Evolutionary conservation across 2,113 vertebrate species (phyloP).

Genomic region (Onychostoma macrolepis): DNA sequence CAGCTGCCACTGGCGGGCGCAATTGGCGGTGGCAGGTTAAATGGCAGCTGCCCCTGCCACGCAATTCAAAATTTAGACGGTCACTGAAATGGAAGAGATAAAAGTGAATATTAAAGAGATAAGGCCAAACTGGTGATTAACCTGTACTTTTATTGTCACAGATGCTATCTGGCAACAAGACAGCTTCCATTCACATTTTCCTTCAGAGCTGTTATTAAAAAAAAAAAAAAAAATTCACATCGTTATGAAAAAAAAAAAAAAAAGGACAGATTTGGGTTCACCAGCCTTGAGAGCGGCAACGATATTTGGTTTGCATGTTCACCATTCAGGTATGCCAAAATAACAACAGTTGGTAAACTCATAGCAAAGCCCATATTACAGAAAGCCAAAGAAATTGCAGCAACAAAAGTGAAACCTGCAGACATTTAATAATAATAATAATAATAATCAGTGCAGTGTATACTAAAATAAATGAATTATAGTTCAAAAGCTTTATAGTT

Average conservation of each 20-base stretch:
- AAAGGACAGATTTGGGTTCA: background rate
- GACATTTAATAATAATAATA: background rate
- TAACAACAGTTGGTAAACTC: background rate
- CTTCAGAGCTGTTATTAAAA: background rate
- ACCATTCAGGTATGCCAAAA: background rate
- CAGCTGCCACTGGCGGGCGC: no score
- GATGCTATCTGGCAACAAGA: background rate
- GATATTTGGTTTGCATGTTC: background rate
- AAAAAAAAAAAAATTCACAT: background rate
- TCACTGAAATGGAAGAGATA: background rate
- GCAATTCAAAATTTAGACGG: no score
- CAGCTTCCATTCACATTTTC: background rate
- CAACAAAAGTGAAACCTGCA: background rate
- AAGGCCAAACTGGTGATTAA: background rate
- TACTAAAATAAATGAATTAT: background rate
- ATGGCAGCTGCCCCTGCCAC: no score
- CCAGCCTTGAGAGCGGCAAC: background rate
- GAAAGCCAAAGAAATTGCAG: background rate
- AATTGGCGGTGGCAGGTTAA: no score
- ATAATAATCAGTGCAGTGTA: background rate
- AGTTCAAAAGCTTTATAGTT: background rate
- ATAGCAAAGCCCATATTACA: background rate
- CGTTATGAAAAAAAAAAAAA: background rate
- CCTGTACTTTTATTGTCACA: conserved; percentile 9
- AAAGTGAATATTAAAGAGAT: background rate